Evolutionary conservation across 2,888 invertebrate genomes (phyloP).

Genomic region (Thalpophila matura): DNA sequence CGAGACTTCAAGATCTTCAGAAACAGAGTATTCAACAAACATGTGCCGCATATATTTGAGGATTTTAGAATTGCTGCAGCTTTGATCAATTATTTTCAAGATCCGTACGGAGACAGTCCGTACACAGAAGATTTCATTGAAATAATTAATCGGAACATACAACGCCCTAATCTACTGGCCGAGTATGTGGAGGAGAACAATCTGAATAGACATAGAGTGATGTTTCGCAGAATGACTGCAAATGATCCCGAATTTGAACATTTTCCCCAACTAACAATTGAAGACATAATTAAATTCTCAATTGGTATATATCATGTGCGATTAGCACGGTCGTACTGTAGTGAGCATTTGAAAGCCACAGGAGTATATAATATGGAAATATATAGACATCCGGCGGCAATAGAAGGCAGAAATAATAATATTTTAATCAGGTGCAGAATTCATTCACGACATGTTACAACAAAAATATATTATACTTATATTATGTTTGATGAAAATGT

Average conservation of each 20-base stretch:
- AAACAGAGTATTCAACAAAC: conserved; percentile 16
- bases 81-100: conserved; percentile 14
- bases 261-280: conserved; percentile 24
- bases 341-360: conserved; percentile 22
- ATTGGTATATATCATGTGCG: conserved; percentile 35
- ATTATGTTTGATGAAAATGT: background rate
- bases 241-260: conserved; percentile 11
- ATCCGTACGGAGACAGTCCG: conserved; percentile 15
- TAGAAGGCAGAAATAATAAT: conserved; percentile 6
- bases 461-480: background rate
- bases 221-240: conserved; percentile 14
- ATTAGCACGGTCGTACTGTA: conserved; percentile 24
- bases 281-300: conserved; percentile 30
- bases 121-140: conserved; percentile 15
- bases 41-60: conserved; percentile 1
- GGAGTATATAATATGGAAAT: conserved; percentile 21
- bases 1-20: conserved; percentile 30
- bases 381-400: conserved; percentile 1
- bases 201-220: conserved; percentile 32
- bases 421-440: conserved; percentile 5
- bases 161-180: conserved; percentile 17
- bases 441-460: background rate
- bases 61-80: conserved; percentile 15
- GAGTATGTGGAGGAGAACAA: conserved; percentile 21
- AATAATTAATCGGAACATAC: conserved; percentile 17